phyloP scores from a whole-genome alignment of 2,797 vertebrate genomes.

The Pterois miles region DNA sequence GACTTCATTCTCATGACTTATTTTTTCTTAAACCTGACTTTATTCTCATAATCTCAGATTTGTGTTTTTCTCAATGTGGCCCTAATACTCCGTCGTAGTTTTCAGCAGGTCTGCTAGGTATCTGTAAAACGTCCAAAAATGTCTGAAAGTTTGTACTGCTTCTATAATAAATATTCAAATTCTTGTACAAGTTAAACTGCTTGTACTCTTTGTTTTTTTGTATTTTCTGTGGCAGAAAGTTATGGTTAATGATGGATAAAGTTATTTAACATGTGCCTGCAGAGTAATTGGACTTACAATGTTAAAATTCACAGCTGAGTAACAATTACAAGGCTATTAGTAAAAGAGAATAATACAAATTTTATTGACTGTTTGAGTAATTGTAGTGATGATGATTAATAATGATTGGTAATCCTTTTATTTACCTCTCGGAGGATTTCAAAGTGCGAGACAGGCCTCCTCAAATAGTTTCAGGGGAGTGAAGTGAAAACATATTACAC shows the following conservation, averaged over 20 bases:
- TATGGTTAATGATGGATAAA: neutral
- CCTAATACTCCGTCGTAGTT: no score
- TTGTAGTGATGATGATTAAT: neutral
- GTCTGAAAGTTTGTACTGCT: neutral
- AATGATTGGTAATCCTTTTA: no score
- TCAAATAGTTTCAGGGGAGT: no score
- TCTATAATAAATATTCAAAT: slow-evolving; percentile 16
- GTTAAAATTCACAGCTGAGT: neutral
- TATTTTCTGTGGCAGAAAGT: neutral
- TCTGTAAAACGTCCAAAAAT: neutral
- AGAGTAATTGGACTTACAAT: neutral
- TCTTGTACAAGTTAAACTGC: slow-evolving; percentile 30
- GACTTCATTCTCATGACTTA: no score
- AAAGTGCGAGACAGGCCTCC: no score
- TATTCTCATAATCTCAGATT: no score
- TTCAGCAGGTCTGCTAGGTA: neutral
- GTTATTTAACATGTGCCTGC: neutral
- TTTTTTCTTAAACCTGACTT: no score
- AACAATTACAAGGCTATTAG: neutral
- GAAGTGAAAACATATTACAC: no score
- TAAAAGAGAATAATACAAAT: neutral
- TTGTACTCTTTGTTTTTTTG: neutral
- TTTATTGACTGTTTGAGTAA: neutral
- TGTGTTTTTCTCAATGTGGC: no score
- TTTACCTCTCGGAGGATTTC: no score